Base-by-base conservation (phyloP, 2,113 vertebrate genomes). In the Peromyscus polionotus region DNA sequence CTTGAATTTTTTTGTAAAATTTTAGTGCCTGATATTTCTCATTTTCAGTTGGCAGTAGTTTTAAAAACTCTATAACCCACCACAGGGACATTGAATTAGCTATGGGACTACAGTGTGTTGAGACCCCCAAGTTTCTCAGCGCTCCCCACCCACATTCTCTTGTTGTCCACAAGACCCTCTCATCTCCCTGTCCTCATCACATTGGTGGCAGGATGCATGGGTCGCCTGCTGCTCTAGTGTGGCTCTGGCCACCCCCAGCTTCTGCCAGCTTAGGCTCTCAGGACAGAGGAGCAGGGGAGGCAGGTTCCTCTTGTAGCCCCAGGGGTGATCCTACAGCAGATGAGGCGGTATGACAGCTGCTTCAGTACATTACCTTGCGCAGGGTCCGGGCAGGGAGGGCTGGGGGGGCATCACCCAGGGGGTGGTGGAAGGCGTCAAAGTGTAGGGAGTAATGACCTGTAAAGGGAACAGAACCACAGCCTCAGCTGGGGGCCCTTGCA, bases 401-500 rank as follows among this genome's bases (percentile, higher is more conserved):
- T 0, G 99, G 99, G 94, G 99, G 99, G 67, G 98, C 98, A 65
- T 99, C 99, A 12, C 98, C 99, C 98, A 99, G 99, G 94, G 99
- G 99, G 96, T 99, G 99, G 98, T 99, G 99, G 98, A 99, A 99
- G 95, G 99, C 99, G 98, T 99, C 99, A 75, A 99, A 99, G 98
- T 99, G 99, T 98, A 99, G 99, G 83, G 99, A 98, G 97, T 99
- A 99, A 98, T 99, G 99, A 98, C 99, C 99, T 99, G 98, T 33
- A 81, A 98, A 99, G 0, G 93, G 98, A 97, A 98, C 61, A 98
- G 97, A 96, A 97, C 75, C 96, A 93, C 86, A 98, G 95, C 89
- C 84, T 96, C 73, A 97, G 80, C 42, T 13, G 94, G 83, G 85
- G 90, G 77, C n/a, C 65, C 33, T 19, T 36, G 42, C 39, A 24